phyloP scores from a whole-genome alignment of 2,888 invertebrate genomes.

The Electrophaes corylata region DNA sequence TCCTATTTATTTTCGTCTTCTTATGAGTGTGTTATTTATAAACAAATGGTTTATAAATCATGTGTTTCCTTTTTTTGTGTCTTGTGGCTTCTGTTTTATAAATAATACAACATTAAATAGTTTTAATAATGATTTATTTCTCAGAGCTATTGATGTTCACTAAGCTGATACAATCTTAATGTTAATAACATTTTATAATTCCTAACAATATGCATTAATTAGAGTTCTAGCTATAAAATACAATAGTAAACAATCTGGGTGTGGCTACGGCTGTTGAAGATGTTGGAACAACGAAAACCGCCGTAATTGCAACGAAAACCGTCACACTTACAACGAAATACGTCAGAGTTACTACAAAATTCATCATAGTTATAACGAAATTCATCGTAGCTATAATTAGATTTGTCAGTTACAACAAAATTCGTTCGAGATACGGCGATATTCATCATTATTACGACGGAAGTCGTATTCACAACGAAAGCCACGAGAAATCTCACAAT shows the following conservation, averaged over 20 bases:
- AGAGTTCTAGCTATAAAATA: conserved; percentile 84
- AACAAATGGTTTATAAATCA: too few relatives aligned
- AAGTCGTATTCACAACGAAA: conserved; percentile 48
- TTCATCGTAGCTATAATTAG: too few relatives aligned
- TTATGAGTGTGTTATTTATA: too few relatives aligned
- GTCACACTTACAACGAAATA: conserved; percentile 6
- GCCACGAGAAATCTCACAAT: conserved; percentile 45
- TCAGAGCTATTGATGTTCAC: conserved; percentile 84
- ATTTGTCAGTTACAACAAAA: conserved; percentile 19
- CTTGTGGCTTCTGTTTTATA: too few relatives aligned
- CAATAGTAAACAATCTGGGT: conserved; percentile 74
- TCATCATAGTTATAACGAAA: conserved; percentile 1
- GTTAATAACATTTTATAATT: conserved; percentile 79
- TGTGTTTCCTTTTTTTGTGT: too few relatives aligned
- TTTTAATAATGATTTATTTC: conserved; percentile 83
- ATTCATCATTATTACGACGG: conserved; percentile 1
- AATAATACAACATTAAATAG: conserved; percentile 81
- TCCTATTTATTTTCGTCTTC: not conserved
- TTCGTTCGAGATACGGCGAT: not conserved
- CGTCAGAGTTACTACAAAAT: conserved; percentile 37
- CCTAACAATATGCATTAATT: conserved; percentile 84
- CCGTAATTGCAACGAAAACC: conserved; percentile 24
- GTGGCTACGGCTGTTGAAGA: conserved; percentile 55
- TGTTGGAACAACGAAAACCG: conserved; percentile 56
- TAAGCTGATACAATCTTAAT: conserved; percentile 84